These are phyloP conservation scores for Phalloptychus januarius DNA, from an alignment of 2,797 vertebrate genomes.

Conservation along the genomic window DNA sequence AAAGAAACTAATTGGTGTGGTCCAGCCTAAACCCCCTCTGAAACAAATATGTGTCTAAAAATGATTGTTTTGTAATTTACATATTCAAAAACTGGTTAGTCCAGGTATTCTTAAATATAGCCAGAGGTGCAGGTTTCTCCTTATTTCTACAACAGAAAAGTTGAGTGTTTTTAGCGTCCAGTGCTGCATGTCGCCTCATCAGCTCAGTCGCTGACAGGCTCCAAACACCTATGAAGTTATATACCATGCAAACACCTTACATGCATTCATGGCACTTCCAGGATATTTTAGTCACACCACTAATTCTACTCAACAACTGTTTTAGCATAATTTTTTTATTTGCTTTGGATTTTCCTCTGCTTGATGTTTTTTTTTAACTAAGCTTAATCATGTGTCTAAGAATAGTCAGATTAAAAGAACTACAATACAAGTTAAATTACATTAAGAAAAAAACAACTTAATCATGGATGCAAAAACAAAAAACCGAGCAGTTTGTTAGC, in stretches of 20 bases:
- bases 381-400: no score
- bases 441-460: not conserved
- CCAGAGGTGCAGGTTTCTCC: not conserved
- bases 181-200: not conserved
- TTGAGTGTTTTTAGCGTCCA: not conserved
- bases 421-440: not conserved
- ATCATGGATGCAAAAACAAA: not conserved
- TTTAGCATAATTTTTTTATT: not conserved
- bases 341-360: no score
- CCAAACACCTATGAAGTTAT: not conserved
- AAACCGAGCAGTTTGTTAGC: not conserved
- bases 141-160: not conserved
- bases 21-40: not conserved
- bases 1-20: not conserved
- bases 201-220: not conserved
- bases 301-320: not conserved
- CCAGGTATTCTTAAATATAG: not conserved
- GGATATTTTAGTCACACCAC: not conserved
- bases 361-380: not conserved
- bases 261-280: not conserved
- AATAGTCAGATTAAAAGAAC: not conserved
- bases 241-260: not conserved
- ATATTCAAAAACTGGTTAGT: not conserved
- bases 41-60: not conserved
- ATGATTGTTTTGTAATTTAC: not conserved